Evolutionary conservation across 2,888 invertebrate genomes (phyloP), one percentile per base, ranked within the genome.

Genomic region (Syritta pipiens): DNA sequence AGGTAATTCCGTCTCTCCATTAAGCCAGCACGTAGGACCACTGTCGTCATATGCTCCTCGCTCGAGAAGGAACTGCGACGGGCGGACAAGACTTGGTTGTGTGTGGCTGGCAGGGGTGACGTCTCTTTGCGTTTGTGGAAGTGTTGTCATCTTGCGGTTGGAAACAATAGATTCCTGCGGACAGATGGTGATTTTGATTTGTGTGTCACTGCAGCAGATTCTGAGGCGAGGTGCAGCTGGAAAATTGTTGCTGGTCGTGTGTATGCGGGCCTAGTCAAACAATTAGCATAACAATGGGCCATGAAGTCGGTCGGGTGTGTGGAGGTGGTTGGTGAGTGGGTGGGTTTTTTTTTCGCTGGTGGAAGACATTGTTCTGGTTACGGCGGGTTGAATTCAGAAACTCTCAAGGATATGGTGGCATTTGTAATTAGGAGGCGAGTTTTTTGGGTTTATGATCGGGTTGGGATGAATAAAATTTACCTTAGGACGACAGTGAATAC

Each of bases 181-280:
- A 68, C 79, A 79, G 74, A 79, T 74, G 79, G 74, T 79, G 72
- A 68, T 74, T 79, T 79, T 79, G 79, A 79, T 79, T 79, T 79
- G 79, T 79, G 79, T 79, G 79, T 62, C 79, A 68, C 60, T 74
- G 62, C 60, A 62, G 19, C 60, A 67, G 49, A 44, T 69, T 69
- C 55, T 26, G 40, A 6, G 35, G 40, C 35, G 71, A 17, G 24
- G 19, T 68, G 19, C 77, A 48, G 22, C 28, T 79, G 57, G 53
- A 59, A 74, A 72, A 67, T 67, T 53, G 60, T 55, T 51, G 53
- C 30, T 40, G 22, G 14, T 20, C 19, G 22, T 48, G 42, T 30
- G 17, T 40, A 20, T 4, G 30, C 24, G 6, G 49, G 62, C 74
- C 72, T 69, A 53, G 62, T 74, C 51, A 42, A 51, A 67, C 79